Percentiles rank a stretch among this genome's conserved stretches.
phyloP scores from a whole-genome alignment of 2,888 invertebrate species.

The Malacosoma neustria region DNA sequence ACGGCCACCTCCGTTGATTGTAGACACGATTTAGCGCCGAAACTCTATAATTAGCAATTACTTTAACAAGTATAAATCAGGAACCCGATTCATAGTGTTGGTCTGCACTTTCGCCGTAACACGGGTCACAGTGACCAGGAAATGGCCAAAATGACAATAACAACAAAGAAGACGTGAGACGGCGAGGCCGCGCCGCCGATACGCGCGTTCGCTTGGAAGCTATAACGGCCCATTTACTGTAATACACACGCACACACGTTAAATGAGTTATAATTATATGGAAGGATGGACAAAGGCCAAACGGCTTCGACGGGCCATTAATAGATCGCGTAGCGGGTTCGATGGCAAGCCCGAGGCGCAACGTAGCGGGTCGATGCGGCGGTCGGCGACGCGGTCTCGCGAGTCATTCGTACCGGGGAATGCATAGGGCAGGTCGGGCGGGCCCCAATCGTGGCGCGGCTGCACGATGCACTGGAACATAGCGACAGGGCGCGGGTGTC shows the following conservation, averaged over 20 bases:
- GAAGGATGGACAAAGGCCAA: too few species aligned
- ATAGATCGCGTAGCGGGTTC: constrained; percentile 24
- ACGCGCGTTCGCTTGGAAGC: constrained; percentile 10
- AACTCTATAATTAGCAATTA: too few species aligned
- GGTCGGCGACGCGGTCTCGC: background rate
- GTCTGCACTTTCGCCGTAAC: too few species aligned
- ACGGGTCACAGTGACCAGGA: too few species aligned
- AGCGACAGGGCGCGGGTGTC: constrained; percentile 18
- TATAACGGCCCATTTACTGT: constrained; percentile 17
- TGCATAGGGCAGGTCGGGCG: constrained; percentile 81
- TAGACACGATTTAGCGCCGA: too few species aligned
- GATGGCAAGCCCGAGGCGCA: background rate
- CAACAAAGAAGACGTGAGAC: too few species aligned
- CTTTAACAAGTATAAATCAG: too few species aligned
- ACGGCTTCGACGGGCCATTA: constrained; percentile 22
- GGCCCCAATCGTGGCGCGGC: constrained; percentile 84
- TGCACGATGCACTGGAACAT: constrained; percentile 91
- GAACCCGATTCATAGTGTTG: too few species aligned
- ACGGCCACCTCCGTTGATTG: too few species aligned
- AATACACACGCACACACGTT: too few species aligned
- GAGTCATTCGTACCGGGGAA: constrained; percentile 78
- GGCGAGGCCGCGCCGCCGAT: constrained; percentile 6
- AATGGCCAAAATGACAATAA: too few species aligned
- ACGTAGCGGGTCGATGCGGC: background rate
- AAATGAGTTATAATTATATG: constrained; percentile 36